A percentile compares a stretch with the other conserved stretches of the same genome.
phyloP scores from a whole-genome alignment of 92 coral and sea anemone species.

The Zoanthus gigantus region DNA sequence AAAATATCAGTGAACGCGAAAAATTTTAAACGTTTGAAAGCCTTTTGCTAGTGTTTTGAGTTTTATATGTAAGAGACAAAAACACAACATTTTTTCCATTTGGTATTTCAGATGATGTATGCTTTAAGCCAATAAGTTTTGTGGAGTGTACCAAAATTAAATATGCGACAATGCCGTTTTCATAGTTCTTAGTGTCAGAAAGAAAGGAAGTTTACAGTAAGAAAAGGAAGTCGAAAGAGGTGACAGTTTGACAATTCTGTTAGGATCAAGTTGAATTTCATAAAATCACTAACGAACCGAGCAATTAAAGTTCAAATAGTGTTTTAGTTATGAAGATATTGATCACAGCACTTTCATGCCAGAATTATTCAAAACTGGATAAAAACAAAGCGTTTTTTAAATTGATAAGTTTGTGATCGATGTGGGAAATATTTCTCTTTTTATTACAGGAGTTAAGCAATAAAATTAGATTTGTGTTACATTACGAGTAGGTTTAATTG shows the following conservation, averaged over 20 bases:
- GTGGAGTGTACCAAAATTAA: too few relatives aligned
- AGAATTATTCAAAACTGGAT: not conserved
- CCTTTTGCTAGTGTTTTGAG: not conserved
- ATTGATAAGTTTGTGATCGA: not conserved
- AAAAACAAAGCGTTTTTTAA: not conserved
- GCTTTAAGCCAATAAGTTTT: too few relatives aligned
- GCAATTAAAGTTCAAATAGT: not conserved
- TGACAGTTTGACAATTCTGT: not conserved
- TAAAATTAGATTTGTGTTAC: slow-evolving; percentile 1
- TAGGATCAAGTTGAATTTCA: slow-evolving; percentile 2
- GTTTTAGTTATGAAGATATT: not conserved
- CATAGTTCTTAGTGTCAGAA: too few relatives aligned
- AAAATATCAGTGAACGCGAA: not conserved
- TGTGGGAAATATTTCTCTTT: not conserved
- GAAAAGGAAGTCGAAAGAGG: not conserved
- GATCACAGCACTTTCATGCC: not conserved
- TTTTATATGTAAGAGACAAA: too few relatives aligned
- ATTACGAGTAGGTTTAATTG: not conserved
- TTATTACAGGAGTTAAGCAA: not conserved
- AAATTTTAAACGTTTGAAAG: not conserved
- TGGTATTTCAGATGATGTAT: too few relatives aligned
- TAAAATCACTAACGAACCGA: not conserved
- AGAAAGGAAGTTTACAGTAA: not conserved
- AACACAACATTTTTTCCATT: too few relatives aligned
- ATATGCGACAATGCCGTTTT: too few relatives aligned